A percentile compares a stretch with the other conserved stretches of the same genome.
These are phyloP conservation scores for Vulpes lagopus DNA, from an alignment of 2,113 vertebrate genomes.

Conservation along the genomic window DNA sequence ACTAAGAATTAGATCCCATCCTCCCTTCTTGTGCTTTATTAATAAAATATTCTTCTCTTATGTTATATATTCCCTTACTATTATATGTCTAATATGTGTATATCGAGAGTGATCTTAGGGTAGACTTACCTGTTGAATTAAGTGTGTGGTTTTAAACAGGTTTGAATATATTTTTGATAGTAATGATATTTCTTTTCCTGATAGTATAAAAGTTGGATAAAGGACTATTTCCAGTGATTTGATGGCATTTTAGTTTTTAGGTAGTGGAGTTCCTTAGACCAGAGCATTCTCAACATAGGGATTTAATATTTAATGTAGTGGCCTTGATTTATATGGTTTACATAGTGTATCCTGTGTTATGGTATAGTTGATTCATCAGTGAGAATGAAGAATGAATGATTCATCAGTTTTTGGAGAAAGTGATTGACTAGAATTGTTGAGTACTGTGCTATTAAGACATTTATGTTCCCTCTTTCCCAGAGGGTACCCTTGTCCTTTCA, in stretches of 20 bases:
- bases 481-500: conserved; percentile 61
- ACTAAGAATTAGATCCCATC: not conserved
- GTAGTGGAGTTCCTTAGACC: not conserved
- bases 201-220: not conserved
- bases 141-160: not conserved
- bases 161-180: conserved; percentile 31
- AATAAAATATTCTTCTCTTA: conserved; percentile 32
- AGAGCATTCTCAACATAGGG: not conserved
- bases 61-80: not conserved
- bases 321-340: conserved; percentile 31
- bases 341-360: not conserved
- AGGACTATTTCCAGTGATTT: not conserved
- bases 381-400: not conserved
- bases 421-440: conserved; percentile 25
- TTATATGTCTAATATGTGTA: not conserved
- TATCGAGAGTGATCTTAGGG: not conserved
- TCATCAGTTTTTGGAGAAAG: not conserved
- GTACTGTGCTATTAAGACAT: not conserved
- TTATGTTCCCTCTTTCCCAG: conserved; percentile 29
- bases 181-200: conserved; percentile 43
- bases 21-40: not conserved
- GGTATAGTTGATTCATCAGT: not conserved
- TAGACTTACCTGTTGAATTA: conserved; percentile 46
- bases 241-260: conserved; percentile 19
- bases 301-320: conserved; percentile 35